Evolutionary conservation across 2,113 vertebrate genomes (phyloP), one percentile per base, ranked within the genome.

Genomic region (Acrocephalus arundinaceus): DNA sequence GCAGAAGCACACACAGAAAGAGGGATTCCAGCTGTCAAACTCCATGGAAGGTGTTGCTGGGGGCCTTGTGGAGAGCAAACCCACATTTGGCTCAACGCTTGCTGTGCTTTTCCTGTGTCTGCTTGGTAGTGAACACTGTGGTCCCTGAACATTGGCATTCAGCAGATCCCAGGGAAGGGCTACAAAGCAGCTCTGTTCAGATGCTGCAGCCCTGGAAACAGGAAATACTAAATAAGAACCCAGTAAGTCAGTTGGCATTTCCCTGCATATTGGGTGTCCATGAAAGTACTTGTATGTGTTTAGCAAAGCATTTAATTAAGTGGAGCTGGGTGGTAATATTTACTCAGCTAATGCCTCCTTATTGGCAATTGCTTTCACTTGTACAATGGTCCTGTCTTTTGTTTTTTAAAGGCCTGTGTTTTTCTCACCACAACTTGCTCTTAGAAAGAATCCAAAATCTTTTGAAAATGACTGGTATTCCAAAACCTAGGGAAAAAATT

Each of bases 291-390:
- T 45, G 78, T 78, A 80, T 54, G 58, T 84, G 57, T 81, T 95
- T 82, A 86, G 94, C 55, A 78, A 81, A 95, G 43, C 59, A 43
- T 86, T 92, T 83, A 45, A 94, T 96, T 88, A 81, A 87, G 58
- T 41, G 74, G 84, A 87, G 59, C 52, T 58, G 68, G 66, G n/a
- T 62, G 72, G 74, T 35, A 95, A 79, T 86, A 95, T 92, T 96
- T 94, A 67, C 68, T 84, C 67, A 88, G 81, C 48, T 94, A 90
- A 90, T 76, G 68, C 45, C 46, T 92, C 39, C 63, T 76, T 71
- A 62, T 25, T 82, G 74, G 62, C 35, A 70, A 58, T 21, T 31
- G 43, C 51, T 81, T 79, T 92, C 33, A 19, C 30, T 57, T 35
- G 15, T 33, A 39, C 35, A 33, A 11, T 7, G 9, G 28, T 65